Evolutionary conservation across 2,797 vertebrate genomes (phyloP).

Genomic region (Picus viridis): DNA sequence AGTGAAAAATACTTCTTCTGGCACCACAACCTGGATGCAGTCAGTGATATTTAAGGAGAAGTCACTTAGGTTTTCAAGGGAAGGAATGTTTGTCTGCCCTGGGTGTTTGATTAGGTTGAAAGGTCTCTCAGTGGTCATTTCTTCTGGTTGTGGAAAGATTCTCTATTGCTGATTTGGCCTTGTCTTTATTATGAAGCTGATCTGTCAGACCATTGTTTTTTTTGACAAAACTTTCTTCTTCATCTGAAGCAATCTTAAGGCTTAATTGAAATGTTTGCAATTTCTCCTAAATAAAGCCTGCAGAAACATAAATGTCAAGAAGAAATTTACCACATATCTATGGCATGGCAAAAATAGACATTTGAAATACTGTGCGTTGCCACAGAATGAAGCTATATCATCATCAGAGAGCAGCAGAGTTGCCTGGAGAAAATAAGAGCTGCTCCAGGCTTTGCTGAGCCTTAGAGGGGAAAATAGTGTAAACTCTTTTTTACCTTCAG

Average conservation of each 20-base stretch:
- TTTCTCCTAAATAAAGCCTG: constrained; percentile 47
- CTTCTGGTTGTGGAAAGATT: neutral
- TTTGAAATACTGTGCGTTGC: neutral
- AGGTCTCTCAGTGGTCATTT: constrained; percentile 59
- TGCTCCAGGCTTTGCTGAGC: neutral
- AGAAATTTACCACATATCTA: neutral
- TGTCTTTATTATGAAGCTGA: constrained; percentile 15
- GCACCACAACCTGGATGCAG: constrained; percentile 85
- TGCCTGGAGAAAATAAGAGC: neutral
- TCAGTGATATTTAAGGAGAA: constrained; percentile 77
- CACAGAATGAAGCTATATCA: neutral
- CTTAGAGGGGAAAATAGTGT: neutral
- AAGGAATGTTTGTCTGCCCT: constrained; percentile 40
- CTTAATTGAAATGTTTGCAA: neutral
- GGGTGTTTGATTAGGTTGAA: constrained; percentile 13
- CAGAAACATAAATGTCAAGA: constrained; percentile 2
- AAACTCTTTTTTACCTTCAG: neutral
- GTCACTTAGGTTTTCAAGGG: constrained; percentile 45
- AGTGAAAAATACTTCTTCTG: constrained; percentile 87
- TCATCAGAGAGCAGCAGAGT: neutral
- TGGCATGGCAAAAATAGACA: neutral
- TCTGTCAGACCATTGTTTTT: constrained; percentile 5
- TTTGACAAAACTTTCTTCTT: neutral
- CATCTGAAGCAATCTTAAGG: neutral
- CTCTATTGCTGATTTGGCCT: neutral